Conservation (phyloP, 2,888 invertebrate genomes). For the Limulus polyphemus region DNA sequence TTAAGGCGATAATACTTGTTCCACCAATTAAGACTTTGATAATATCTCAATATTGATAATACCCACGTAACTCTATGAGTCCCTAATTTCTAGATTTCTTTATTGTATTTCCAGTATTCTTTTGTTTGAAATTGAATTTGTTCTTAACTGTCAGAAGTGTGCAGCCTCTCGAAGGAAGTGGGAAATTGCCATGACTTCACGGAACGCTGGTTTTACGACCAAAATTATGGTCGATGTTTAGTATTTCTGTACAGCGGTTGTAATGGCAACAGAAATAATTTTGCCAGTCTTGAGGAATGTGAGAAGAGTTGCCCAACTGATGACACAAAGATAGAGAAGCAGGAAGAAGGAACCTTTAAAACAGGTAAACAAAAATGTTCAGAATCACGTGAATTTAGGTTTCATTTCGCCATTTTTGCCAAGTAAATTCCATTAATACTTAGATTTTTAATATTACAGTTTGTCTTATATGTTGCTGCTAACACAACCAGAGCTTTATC, state of each 20-base stretch:
- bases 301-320: slow-evolving; percentile 31
- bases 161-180: slow-evolving; percentile 26
- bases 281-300: slow-evolving; percentile 53
- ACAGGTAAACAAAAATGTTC: slow-evolving; percentile 7
- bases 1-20: no score
- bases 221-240: slow-evolving; percentile 43
- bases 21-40: no score
- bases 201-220: slow-evolving; percentile 28
- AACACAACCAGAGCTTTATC: no score
- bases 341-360: slow-evolving; percentile 7
- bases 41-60: no score
- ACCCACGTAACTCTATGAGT: no score
- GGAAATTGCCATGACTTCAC: slow-evolving; percentile 28
- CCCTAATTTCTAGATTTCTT: no score
- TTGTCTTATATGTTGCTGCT: no score
- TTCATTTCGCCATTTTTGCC: no score
- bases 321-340: not conserved
- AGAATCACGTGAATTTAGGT: not conserved
- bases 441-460: no score
- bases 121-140: not conserved
- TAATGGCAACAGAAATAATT: slow-evolving; percentile 77
- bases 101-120: no score
- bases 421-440: no score
- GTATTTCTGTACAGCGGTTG: slow-evolving; percentile 76
- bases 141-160: slow-evolving; percentile 17